A percentile compares a stretch with the other conserved stretches of the same genome.
These are phyloP conservation scores for Tupiocoris notatus DNA, from an alignment of 2,888 invertebrate genomes.

Conservation along the genomic window DNA sequence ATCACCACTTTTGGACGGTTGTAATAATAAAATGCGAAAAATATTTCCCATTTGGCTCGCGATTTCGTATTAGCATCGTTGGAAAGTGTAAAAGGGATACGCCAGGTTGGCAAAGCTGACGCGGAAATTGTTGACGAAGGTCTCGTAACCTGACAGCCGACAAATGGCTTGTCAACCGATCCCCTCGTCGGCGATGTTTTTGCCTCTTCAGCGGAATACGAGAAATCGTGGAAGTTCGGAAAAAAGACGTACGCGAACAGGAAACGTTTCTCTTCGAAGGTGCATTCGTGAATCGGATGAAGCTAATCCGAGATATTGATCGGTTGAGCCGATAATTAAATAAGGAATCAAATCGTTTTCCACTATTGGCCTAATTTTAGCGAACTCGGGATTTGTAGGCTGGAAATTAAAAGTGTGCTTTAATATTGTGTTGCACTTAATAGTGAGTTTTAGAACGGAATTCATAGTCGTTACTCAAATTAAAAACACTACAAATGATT, in stretches of 20 bases:
- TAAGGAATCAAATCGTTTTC: too few relatives aligned
- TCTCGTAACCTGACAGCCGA: constrained; percentile 2
- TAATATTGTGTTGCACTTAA: too few relatives aligned
- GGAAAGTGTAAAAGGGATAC: neutral
- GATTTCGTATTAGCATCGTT: neutral
- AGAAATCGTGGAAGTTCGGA: neutral
- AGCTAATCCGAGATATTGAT: neutral
- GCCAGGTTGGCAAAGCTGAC: neutral
- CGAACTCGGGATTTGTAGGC: too few relatives aligned
- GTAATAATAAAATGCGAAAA: too few relatives aligned
- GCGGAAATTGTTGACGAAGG: neutral
- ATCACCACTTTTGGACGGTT: too few relatives aligned
- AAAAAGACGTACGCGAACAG: neutral
- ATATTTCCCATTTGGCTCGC: too few relatives aligned
- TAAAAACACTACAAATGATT: too few relatives aligned
- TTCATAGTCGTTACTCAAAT: too few relatives aligned
- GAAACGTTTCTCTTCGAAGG: neutral
- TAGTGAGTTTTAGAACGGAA: too few relatives aligned
- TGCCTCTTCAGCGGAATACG: neutral
- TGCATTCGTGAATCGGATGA: neutral
- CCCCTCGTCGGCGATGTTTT: neutral
- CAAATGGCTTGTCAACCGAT: constrained; percentile 7
- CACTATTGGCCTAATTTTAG: too few relatives aligned
- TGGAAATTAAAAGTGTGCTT: too few relatives aligned
- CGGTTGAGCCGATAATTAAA: neutral